A percentile compares a stretch with the other conserved stretches of the same genome.
Evolutionary conservation across 1,140 invertebrate genomes (phyloP).

Genomic region (Tetraneura akinire): DNA sequence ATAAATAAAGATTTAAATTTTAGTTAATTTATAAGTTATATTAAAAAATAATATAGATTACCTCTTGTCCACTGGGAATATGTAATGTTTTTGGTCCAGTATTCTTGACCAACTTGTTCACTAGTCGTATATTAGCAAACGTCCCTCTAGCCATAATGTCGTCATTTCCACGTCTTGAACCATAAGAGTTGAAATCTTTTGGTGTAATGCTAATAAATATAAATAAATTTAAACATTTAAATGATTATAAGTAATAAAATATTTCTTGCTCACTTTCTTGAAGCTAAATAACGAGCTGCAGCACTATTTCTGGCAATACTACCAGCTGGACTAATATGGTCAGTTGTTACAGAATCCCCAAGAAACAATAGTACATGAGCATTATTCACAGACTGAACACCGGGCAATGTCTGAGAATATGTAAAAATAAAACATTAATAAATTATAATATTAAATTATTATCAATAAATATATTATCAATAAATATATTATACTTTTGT

Average conservation of each 20-base stretch:
- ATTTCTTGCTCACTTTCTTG: slow-evolving; percentile 1
- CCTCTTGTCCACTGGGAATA: slow-evolving; percentile 82
- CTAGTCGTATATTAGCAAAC: slow-evolving; percentile 95
- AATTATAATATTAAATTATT: slow-evolving; percentile 12
- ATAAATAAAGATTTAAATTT: slow-evolving; percentile 51
- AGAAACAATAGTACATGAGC: slow-evolving; percentile 83
- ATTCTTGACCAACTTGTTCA: slow-evolving; percentile 86
- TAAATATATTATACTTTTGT: slow-evolving; percentile 65
- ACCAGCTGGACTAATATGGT: slow-evolving; percentile 98
- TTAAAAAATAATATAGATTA: slow-evolving; percentile 56
- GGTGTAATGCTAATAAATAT: slow-evolving; percentile 72
- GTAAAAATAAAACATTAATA: not conserved
- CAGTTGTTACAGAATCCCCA: slow-evolving; percentile 95
- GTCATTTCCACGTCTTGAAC: slow-evolving; percentile 93
- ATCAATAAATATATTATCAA: too few species aligned
- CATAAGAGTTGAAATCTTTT: slow-evolving; percentile 97
- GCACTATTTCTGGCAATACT: slow-evolving; percentile 93
- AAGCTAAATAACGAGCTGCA: slow-evolving; percentile 83
- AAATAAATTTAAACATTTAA: not conserved
- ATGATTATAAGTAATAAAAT: not conserved
- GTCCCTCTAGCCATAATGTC: slow-evolving; percentile 95
- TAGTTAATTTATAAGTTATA: not conserved
- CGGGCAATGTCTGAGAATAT: slow-evolving; percentile 63
- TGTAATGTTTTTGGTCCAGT: slow-evolving; percentile 88
- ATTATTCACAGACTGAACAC: slow-evolving; percentile 63